Percentiles rank a stretch among this genome's conserved stretches.
phyloP scores from a whole-genome alignment of 1,140 invertebrate species.

The Subanguina moxae region DNA sequence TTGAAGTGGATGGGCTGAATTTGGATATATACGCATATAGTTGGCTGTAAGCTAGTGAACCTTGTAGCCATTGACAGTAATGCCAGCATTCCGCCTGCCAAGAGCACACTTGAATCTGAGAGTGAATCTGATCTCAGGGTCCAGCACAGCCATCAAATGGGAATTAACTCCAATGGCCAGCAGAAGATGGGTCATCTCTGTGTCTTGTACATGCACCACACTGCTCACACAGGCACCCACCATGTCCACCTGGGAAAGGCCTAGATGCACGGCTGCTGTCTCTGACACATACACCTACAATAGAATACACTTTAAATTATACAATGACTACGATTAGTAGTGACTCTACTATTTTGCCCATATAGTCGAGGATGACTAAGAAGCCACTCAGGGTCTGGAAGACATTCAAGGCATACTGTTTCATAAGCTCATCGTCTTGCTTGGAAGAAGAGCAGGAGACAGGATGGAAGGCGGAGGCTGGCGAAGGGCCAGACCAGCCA shows the following conservation, averaged over 20 bases:
- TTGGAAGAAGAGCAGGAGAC: neutral
- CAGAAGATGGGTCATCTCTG: neutral
- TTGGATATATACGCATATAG: neutral
- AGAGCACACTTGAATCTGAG: neutral
- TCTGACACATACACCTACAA: constrained; percentile 3
- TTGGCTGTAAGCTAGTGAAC: neutral
- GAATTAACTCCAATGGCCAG: neutral
- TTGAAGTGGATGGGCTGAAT: constrained; percentile 5
- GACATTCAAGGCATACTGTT: constrained; percentile 2
- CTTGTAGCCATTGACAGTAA: neutral
- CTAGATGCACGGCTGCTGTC: neutral
- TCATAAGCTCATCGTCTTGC: neutral
- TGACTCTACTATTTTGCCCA: neutral
- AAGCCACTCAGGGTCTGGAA: neutral
- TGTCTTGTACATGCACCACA: neutral
- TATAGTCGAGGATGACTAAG: neutral
- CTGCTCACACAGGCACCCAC: neutral
- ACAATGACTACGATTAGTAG: neutral
- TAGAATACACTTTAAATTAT: no score
- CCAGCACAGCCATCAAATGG: neutral
- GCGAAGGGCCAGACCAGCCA: neutral
- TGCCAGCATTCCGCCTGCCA: neutral
- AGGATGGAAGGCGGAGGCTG: neutral
- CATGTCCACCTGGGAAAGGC: constrained; percentile 3
- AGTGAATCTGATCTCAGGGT: constrained; percentile 1